Percentiles rank a stretch among this genome's conserved stretches.
These are phyloP conservation scores for Sesia apiformis DNA, from an alignment of 2,888 invertebrate species.

Conservation along the genomic window DNA sequence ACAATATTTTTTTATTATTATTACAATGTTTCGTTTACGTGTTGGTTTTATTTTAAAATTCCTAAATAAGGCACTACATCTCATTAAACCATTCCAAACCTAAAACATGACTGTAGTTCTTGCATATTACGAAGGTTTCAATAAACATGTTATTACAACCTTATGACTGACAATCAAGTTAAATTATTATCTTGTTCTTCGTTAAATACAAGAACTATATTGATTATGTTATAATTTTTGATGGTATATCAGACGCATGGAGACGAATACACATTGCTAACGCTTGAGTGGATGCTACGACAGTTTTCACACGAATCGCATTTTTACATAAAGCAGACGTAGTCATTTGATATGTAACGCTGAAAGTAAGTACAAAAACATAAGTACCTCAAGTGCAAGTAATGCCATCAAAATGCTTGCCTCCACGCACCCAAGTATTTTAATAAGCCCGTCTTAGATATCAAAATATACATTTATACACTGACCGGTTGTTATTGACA, in stretches of 20 bases:
- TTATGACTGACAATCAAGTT: too few species aligned
- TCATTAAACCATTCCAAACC: neutral
- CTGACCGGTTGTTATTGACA: too few species aligned
- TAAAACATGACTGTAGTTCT: neutral
- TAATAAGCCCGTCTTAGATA: too few species aligned
- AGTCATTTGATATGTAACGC: slow-evolving; percentile 42
- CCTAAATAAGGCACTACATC: slow-evolving; percentile 54
- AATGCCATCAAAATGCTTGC: slow-evolving; percentile 21
- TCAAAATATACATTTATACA: too few species aligned
- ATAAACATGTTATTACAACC: too few species aligned
- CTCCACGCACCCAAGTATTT: slow-evolving; percentile 29
- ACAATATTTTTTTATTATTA: too few species aligned
- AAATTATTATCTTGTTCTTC: too few species aligned
- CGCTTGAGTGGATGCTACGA: slow-evolving; percentile 14
- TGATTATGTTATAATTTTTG: too few species aligned
- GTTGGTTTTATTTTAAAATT: neutral
- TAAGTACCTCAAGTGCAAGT: slow-evolving; percentile 28
- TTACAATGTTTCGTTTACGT: too few species aligned
- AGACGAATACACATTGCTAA: slow-evolving; percentile 29
- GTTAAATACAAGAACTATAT: too few species aligned
- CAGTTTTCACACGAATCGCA: too few species aligned
- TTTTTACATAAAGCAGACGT: too few species aligned
- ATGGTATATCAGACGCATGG: slow-evolving; percentile 5
- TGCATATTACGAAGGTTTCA: neutral
- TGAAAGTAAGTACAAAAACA: neutral